Base-by-base conservation (phyloP, 2,888 invertebrate species). In the Chloromyia formosa region DNA sequence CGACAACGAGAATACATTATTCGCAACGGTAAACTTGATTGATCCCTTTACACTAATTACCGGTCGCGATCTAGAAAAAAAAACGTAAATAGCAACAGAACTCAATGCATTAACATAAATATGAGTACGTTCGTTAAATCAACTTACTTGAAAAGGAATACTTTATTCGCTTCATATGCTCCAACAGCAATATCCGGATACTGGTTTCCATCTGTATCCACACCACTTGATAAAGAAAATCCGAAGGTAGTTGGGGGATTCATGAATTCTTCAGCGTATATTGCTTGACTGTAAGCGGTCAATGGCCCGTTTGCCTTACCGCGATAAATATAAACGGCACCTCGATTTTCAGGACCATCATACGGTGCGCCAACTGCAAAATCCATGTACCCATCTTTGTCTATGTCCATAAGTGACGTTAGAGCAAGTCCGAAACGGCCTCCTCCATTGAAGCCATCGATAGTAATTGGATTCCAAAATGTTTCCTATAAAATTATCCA, bases 161-260 rank as follows among this genome's bases (percentile, higher is more conserved):
- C 95, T 73, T 90, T 89, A 81, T 94, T 91, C 0, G 95, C 92
- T 75, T 93, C 92, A 85, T 98, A 97, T 3, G 98, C 95, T 0
- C 98, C 98, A 22, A 98, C 93, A 1, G 95, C 91, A 79, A 98
- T 86, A 84, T 98, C 98, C 0, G 97, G 96, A 84, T 98, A 98
- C 71, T 91, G 90, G 82, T 98, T 98, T 62, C 90, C 90, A 82
- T 98, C 98, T 81, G 98, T 88, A 84, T 98, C 98, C 2, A 93
- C 87, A 16, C 97, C 97, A 16, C 97, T 98, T 9, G 96, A 90
- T 0, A 98, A 82, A 0, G 98, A 93, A 85, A 96, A 98, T 0
- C 98, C 98, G 83, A 98, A 98, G 0, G 97, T 95, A 22, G 87
- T 86, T 2, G 94, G 86, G 0, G 84, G 83, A 1, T 83, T 82